Conservation (phyloP, 2,888 invertebrate species). For the Pimpla rufipes region DNA sequence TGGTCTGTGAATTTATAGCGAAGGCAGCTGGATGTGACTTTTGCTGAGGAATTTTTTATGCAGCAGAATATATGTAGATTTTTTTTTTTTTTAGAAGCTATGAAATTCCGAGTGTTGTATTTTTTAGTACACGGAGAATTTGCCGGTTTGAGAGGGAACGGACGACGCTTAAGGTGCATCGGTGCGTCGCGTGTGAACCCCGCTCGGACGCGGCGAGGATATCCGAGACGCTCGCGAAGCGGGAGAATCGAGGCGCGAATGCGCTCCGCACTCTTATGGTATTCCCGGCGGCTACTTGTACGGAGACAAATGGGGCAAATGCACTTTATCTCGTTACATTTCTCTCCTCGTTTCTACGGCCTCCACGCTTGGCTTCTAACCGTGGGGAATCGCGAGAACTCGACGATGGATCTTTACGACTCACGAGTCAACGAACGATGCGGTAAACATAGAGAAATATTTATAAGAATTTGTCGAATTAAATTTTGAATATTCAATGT, state of each 20-base stretch:
- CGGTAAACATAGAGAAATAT: background rate
- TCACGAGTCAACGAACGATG: constrained; percentile 57
- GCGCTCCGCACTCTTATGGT: constrained; percentile 59
- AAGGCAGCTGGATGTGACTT: constrained; percentile 25
- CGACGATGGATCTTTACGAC: constrained; percentile 75
- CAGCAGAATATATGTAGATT: constrained; percentile 38
- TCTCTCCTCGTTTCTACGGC: constrained; percentile 52
- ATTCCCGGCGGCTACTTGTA: constrained; percentile 70
- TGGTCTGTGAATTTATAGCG: constrained; percentile 74
- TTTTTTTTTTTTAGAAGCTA: constrained; percentile 36
- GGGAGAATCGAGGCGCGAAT: constrained; percentile 43
- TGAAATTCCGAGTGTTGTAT: background rate
- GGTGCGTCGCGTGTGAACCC: constrained; percentile 31
- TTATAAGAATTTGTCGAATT: background rate
- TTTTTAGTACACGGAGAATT: background rate
- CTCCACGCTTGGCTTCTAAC: constrained; percentile 35
- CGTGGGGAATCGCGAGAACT: constrained; percentile 26
- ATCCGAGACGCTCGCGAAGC: constrained; percentile 10
- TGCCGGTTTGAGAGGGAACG: background rate
- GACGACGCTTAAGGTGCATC: constrained; percentile 6
- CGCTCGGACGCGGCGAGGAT: constrained; percentile 9
- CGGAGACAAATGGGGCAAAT: constrained; percentile 76
- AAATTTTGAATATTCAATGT: too few relatives aligned
- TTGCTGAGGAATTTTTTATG: constrained; percentile 2
- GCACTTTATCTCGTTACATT: constrained; percentile 63